A percentile compares a stretch with the other conserved stretches of the same genome.
Conservation (phyloP, 2,888 invertebrate genomes). For the Pimpla rufipes region DNA sequence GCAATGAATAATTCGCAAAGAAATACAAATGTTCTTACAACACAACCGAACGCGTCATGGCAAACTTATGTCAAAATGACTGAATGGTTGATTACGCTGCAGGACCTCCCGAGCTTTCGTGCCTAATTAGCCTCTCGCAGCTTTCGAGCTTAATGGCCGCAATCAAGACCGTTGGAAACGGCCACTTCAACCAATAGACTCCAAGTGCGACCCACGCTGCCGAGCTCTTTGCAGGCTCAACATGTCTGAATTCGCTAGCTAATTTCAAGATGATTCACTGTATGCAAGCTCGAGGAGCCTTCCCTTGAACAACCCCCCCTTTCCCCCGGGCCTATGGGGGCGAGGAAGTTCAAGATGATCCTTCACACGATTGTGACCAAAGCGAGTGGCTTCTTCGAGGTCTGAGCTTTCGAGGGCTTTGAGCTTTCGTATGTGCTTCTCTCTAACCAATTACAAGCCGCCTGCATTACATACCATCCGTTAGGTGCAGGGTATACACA, state of each 20-base stretch:
- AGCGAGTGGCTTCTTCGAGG: slow-evolving; percentile 59
- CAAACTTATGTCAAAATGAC: slow-evolving; percentile 1
- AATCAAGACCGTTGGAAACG: slow-evolving; percentile 14
- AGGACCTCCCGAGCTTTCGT: slow-evolving; percentile 4
- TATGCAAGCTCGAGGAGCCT: slow-evolving; percentile 61
- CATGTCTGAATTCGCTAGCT: slow-evolving; percentile 53
- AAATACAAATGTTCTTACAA: too few relatives aligned
- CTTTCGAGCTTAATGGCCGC: slow-evolving; percentile 52
- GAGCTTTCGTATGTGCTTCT: slow-evolving; percentile 46
- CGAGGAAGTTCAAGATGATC: slow-evolving; percentile 12
- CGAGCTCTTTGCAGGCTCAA: slow-evolving; percentile 58
- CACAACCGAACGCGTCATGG: not conserved
- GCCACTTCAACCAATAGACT: slow-evolving; percentile 41
- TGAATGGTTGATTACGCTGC: slow-evolving; percentile 12
- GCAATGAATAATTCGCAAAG: too few relatives aligned
- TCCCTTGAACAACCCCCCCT: slow-evolving; percentile 17
- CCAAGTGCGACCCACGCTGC: slow-evolving; percentile 26
- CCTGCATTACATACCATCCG: slow-evolving; percentile 2
- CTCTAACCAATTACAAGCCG: slow-evolving; percentile 15
- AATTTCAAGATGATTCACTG: slow-evolving; percentile 61
- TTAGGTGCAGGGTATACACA: not conserved
- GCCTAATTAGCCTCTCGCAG: slow-evolving; percentile 46
- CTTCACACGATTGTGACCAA: slow-evolving; percentile 60
- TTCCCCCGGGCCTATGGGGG: too few relatives aligned
- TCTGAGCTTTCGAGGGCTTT: slow-evolving; percentile 44